These are phyloP conservation scores for Matsumurasca onukii DNA, from an alignment of 1,140 invertebrate species.

Conservation along the genomic window DNA sequence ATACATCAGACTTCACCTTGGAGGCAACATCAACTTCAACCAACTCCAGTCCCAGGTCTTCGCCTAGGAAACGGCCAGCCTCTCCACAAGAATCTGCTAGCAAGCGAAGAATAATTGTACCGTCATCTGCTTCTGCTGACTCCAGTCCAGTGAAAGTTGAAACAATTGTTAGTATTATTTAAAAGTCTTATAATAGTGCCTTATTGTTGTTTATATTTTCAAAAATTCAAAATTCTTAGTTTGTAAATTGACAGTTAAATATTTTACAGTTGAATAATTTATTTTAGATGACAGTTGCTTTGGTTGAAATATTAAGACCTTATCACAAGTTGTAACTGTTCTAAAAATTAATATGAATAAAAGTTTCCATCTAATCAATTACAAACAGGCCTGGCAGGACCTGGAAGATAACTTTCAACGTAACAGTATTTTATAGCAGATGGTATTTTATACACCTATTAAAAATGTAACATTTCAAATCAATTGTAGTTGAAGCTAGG, in stretches of 20 bases:
- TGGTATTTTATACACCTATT: too few relatives aligned
- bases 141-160: background rate
- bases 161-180: background rate
- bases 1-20: conserved; percentile 37
- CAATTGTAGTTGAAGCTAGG: background rate
- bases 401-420: too few relatives aligned
- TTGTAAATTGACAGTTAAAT: too few relatives aligned
- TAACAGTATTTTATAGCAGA: too few relatives aligned
- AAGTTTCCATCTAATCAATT: too few relatives aligned
- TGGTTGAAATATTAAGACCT: too few relatives aligned
- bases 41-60: conserved; percentile 11
- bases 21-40: background rate
- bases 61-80: conserved; percentile 17
- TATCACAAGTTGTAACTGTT: too few relatives aligned
- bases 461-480: background rate
- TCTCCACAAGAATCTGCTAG: background rate
- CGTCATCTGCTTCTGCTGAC: background rate
- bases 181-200: background rate
- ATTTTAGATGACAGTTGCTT: too few relatives aligned
- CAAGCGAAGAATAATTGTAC: background rate
- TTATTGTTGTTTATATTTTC: background rate
- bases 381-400: too few relatives aligned
- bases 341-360: too few relatives aligned
- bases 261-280: too few relatives aligned
- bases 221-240: background rate